A percentile compares a stretch with the other conserved stretches of the same genome.
Conservation (phyloP, 2,888 invertebrate species). For the Dendrolimus houi region DNA sequence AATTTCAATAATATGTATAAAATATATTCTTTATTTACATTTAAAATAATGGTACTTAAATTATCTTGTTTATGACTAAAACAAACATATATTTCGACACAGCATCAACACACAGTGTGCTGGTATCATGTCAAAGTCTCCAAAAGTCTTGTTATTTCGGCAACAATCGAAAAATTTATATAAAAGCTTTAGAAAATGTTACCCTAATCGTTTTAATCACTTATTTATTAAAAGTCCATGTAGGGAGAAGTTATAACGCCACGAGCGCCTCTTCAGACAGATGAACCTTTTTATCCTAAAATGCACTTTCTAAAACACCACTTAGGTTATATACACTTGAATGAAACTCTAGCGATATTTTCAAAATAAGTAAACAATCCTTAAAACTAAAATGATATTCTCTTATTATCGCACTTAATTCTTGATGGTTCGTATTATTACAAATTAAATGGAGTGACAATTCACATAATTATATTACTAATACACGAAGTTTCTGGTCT, state of each 20-base stretch:
- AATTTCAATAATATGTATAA: constrained; percentile 19
- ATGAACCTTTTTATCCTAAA: constrained; percentile 15
- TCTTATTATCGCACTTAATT: no score
- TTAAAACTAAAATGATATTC: no score
- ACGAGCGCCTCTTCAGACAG: constrained; percentile 61
- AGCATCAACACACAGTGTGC: constrained; percentile 38
- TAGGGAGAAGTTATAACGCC: constrained; percentile 9
- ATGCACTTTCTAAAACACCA: constrained; percentile 2
- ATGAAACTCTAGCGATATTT: no score
- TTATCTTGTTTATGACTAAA: constrained; percentile 56
- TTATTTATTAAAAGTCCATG: neutral
- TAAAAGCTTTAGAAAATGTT: constrained; percentile 1
- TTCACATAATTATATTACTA: no score
- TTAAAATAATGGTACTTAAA: constrained; percentile 39
- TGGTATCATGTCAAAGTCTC: constrained; percentile 55
- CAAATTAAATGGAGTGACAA: no score
- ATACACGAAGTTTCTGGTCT: no score
- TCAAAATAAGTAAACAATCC: no score
- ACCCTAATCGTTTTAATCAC: neutral
- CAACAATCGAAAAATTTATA: constrained; percentile 25
- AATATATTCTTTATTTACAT: constrained; percentile 51
- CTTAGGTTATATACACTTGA: neutral
- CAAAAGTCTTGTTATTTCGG: constrained; percentile 44
- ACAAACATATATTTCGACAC: constrained; percentile 52
- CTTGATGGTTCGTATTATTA: no score